These are phyloP conservation scores for Pelosia muscerda DNA, from an alignment of 2,888 invertebrate species.

Conservation along the genomic window DNA sequence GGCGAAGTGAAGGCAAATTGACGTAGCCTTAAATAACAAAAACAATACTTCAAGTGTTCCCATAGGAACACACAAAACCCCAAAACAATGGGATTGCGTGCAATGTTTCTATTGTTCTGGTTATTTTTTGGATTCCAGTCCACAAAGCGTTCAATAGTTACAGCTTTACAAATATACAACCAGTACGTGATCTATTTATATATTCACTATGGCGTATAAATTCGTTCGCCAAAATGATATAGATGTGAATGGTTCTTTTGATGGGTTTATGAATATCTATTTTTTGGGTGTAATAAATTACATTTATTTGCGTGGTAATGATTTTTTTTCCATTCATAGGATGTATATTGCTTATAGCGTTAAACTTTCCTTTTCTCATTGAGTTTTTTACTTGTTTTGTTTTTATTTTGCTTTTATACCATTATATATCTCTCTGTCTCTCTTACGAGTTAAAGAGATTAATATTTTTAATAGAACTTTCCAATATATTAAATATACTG, in stretches of 20 bases:
- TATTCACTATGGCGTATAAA: conserved; percentile 50
- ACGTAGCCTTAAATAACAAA: too few relatives aligned
- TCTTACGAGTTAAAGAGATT: too few relatives aligned
- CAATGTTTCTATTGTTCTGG: too few relatives aligned
- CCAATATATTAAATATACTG: too few relatives aligned
- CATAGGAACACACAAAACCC: too few relatives aligned
- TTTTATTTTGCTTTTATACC: too few relatives aligned
- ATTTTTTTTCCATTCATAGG: background rate
- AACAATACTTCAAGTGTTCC: too few relatives aligned
- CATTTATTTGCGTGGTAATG: background rate
- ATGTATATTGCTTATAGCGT: background rate
- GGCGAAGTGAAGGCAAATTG: too few relatives aligned
- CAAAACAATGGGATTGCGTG: too few relatives aligned
- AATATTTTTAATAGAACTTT: too few relatives aligned
- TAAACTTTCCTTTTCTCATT: background rate
- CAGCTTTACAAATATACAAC: conserved; percentile 57
- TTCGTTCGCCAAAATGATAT: conserved; percentile 46
- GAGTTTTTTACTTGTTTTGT: background rate
- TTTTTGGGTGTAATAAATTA: background rate
- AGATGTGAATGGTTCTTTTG: conserved; percentile 25
- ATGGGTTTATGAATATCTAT: conserved; percentile 7
- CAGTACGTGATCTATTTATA: conserved; percentile 57
- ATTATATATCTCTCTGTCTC: too few relatives aligned
- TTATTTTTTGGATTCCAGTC: conserved; percentile 25
- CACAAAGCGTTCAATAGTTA: conserved; percentile 51